Evolutionary conservation across 2,797 vertebrate genomes (phyloP), one percentile per base, ranked within the genome.

Genomic region (Atherinosoma microstoma): DNA sequence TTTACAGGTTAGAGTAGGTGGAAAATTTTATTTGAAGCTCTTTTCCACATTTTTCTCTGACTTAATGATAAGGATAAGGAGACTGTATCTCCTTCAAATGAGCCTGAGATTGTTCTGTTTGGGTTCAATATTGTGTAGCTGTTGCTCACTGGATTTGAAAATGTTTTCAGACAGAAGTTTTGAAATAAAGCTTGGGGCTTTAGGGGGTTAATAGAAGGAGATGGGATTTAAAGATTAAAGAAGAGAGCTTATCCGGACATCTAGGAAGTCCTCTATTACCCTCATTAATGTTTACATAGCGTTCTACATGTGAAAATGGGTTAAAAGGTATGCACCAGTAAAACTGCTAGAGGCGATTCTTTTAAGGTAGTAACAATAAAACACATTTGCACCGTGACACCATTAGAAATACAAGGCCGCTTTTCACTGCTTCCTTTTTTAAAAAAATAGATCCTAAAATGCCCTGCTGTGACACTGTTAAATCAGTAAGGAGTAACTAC

Each of bases 201-300:
- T 67, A 62, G 38, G 49, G 30, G 64, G 64, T 60, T 88, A 85
- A 89, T 82, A 80, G 69, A 78, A 78, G 42, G 36, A 80, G 70
- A 81, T 70, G 22, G 64, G 58, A 85, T 87, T 83, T 75, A 79
- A 84, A 87, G 80, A 86, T 84, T 77, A 75, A 77, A 62, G 18
- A 85, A 72, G 70, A 81, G 59, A 68, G 71, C 61, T 80, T 76
- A 80, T 79, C 75, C 2, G 11, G 16, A 61, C 85, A 89, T 82
- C 75, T 63, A 40, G 53, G 16, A 77, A 79, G 68, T 70, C 36
- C 34, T 35, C 62, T 65, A 66, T 78, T 58, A 59, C 11, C 51
- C 38, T 73, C 54, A n/a, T 82, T 73, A 81, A 75, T 51, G 53
- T 78, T 73, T 57, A 53, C 40, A 35, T 35, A 68, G 24, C 38